Conservation (phyloP, 2,888 invertebrate genomes). For the Leptopilina myrica region DNA sequence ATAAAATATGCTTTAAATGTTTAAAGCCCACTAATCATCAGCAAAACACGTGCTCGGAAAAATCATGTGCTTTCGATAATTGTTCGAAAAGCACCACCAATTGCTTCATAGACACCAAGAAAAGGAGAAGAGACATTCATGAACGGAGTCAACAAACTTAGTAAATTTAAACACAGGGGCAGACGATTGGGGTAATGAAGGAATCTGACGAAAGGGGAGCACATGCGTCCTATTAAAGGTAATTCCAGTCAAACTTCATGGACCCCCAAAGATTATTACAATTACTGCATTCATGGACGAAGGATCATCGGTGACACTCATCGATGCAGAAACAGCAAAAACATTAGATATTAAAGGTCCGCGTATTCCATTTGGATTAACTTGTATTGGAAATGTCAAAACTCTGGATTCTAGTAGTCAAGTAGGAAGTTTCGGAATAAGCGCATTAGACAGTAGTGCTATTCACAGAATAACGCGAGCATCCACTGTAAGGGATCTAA, state of each 20-base stretch:
- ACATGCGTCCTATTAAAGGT: not conserved
- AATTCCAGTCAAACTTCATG: no score
- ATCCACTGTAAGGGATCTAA: not conserved
- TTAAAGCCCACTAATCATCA: not conserved
- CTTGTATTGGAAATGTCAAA: not conserved
- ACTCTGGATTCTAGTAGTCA: conserved; percentile 17
- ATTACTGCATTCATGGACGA: not conserved
- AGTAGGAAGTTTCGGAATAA: no score
- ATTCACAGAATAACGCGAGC: not conserved
- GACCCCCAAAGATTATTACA: no score
- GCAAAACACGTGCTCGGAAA: not conserved
- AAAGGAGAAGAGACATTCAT: not conserved
- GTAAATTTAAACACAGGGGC: not conserved
- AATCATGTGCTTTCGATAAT: not conserved
- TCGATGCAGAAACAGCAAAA: not conserved
- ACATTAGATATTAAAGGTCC: not conserved
- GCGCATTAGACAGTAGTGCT: not conserved
- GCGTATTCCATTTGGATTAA: not conserved
- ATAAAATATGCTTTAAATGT: not conserved
- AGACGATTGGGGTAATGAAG: not conserved
- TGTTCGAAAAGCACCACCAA: not conserved
- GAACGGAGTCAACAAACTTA: not conserved
- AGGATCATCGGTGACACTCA: not conserved
- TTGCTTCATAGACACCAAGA: not conserved
- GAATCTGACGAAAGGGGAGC: not conserved